Conservation (phyloP, 1,140 invertebrate species). For the Augochlora pura region DNA sequence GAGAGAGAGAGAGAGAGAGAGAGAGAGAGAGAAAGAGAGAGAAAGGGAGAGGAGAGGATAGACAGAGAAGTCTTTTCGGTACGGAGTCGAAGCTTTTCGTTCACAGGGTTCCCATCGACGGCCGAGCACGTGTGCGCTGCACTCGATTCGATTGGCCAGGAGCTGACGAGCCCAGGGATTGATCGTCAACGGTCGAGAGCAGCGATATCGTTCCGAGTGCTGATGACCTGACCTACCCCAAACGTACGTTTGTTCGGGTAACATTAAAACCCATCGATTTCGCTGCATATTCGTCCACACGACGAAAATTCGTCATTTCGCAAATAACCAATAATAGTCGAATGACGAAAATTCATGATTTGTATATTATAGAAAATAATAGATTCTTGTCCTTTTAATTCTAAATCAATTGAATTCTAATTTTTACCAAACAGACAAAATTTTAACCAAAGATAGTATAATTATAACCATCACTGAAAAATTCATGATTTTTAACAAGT, state of each 20-base stretch:
- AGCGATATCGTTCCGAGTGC: conserved; percentile 7
- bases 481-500: too few relatives aligned
- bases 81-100: not conserved
- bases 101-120: conserved; percentile 10
- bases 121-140: conserved; percentile 1
- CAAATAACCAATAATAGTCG: too few relatives aligned
- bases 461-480: too few relatives aligned
- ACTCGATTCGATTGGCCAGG: conserved; percentile 2
- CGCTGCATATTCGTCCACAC: too few relatives aligned
- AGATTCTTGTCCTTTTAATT: too few relatives aligned
- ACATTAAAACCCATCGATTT: not conserved
- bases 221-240: conserved; percentile 35
- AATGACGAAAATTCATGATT: too few relatives aligned
- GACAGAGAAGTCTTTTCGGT: not conserved
- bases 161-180: not conserved
- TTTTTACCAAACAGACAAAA: too few relatives aligned
- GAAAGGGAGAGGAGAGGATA: not conserved
- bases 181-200: conserved; percentile 30
- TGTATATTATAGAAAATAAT: too few relatives aligned
- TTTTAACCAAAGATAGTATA: too few relatives aligned
- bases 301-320: too few relatives aligned
- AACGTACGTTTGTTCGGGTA: not conserved
- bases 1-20: not conserved
- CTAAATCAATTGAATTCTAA: too few relatives aligned
- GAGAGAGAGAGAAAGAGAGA: not conserved